Evolutionary conservation across 2,113 vertebrate species (phyloP).

Genomic region (Girardinichthys multiradiatus): DNA sequence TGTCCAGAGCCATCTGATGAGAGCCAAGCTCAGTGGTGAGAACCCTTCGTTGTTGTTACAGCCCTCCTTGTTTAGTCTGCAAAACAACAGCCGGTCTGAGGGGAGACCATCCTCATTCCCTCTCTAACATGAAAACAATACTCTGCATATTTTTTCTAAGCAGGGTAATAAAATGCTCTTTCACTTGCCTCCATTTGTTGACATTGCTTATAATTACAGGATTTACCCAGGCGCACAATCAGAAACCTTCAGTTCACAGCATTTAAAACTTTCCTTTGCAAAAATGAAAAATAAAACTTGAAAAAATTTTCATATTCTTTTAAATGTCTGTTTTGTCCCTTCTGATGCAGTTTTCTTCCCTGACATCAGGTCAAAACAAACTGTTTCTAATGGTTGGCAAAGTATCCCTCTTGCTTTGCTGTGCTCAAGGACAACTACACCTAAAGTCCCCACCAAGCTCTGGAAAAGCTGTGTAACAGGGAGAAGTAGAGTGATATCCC

Average conservation of each 20-base stretch:
- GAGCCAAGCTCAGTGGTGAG: conserved; percentile 35
- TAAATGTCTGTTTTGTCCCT: neutral
- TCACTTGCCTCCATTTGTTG: conserved; percentile 4
- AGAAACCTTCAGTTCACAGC: neutral
- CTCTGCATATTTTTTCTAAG: conserved; percentile 27
- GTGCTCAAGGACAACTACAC: conserved; percentile 47
- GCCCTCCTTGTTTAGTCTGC: conserved; percentile 39
- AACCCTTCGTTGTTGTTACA: conserved; percentile 42
- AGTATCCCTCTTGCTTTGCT: neutral
- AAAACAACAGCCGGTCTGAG: conserved; percentile 73
- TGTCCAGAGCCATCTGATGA: conserved; percentile 59
- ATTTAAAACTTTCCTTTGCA: neutral
- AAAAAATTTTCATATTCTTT: neutral
- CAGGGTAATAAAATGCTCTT: conserved; percentile 11
- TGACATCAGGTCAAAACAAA: neutral
- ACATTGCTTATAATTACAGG: neutral
- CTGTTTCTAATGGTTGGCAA: neutral
- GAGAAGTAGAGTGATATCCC: conserved; percentile 39
- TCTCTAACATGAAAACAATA: conserved; percentile 29
- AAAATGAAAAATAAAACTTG: neutral
- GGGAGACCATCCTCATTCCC: conserved; percentile 29
- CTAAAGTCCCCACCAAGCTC: conserved; percentile 33
- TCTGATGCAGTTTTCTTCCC: neutral
- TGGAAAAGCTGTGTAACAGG: conserved; percentile 27
- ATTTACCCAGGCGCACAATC: too few relatives aligned